These are phyloP conservation scores for Neosilurus hyrtlii DNA, from an alignment of 2,797 vertebrate species.

Conservation along the genomic window DNA sequence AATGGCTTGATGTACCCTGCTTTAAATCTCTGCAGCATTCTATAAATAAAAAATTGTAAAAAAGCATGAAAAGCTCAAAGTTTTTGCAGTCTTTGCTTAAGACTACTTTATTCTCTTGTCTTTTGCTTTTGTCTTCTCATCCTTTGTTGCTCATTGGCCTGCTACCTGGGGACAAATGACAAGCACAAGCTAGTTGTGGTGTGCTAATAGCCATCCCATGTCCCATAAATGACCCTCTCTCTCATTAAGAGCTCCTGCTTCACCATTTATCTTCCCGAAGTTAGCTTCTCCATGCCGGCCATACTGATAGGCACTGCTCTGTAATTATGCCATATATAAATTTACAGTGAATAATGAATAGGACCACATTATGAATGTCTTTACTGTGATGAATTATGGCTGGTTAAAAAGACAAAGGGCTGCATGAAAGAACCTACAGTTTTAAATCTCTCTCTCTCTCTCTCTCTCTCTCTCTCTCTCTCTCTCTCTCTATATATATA, in stretches of 20 bases:
- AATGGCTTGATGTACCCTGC: not conserved
- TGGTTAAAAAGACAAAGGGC: slow-evolving; percentile 38
- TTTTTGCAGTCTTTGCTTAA: slow-evolving; percentile 35
- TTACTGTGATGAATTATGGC: slow-evolving; percentile 56
- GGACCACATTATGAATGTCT: slow-evolving; percentile 55
- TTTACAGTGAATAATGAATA: slow-evolving; percentile 64
- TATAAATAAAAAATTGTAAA: slow-evolving; percentile 11
- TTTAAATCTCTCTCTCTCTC: slow-evolving; percentile 23
- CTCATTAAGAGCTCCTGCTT: slow-evolving; percentile 58
- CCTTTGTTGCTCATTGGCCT: slow-evolving; percentile 28
- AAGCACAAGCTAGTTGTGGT: slow-evolving; percentile 47
- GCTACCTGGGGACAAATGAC: slow-evolving; percentile 54
- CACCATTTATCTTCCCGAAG: slow-evolving; percentile 60
- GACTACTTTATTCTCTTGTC: slow-evolving; percentile 1
- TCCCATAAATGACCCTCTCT: slow-evolving; percentile 57
- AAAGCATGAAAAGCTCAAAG: slow-evolving; percentile 23
- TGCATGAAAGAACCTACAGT: slow-evolving; percentile 13
- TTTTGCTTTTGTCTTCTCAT: slow-evolving; percentile 25
- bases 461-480: slow-evolving; percentile 7
- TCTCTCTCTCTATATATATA: not conserved
- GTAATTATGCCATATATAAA: slow-evolving; percentile 62
- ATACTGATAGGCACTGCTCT: slow-evolving; percentile 56
- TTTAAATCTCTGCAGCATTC: slow-evolving; percentile 7
- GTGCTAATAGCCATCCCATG: slow-evolving; percentile 52
- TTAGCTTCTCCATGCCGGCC: slow-evolving; percentile 50